Conservation (phyloP, 2,113 vertebrate species). For the Amblyornis subalaris region DNA sequence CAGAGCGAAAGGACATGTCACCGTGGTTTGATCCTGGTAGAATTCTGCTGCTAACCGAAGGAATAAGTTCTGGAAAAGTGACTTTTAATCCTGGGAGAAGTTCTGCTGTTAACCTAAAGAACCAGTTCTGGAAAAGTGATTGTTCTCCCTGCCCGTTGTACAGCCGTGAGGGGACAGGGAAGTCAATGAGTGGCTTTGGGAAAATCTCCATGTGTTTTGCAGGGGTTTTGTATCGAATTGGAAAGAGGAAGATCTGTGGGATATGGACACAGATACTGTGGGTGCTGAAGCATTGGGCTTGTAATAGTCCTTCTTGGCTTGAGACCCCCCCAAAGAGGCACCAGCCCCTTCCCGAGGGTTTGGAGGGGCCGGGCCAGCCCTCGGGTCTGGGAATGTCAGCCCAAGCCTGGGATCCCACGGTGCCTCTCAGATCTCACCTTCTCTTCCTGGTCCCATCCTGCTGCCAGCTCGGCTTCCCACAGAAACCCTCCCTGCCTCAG, state of each 20-base stretch:
- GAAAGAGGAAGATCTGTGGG: neutral
- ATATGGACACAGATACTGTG: neutral
- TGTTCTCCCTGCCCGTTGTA: neutral
- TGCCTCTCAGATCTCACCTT: neutral
- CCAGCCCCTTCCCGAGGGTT: neutral
- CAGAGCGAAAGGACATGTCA: neutral
- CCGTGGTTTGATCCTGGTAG: neutral
- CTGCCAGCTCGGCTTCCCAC: neutral
- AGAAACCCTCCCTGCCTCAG: neutral
- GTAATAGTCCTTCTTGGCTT: accelerated
- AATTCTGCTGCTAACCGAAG: neutral
- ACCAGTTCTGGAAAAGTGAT: neutral
- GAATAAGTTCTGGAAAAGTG: neutral
- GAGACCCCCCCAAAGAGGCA: neutral
- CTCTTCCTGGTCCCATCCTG: neutral
- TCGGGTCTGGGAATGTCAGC: neutral
- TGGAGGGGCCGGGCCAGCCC: accelerated
- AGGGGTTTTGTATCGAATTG: neutral
- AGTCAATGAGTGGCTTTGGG: neutral
- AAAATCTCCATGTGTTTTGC: accelerated
- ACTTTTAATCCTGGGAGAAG: neutral
- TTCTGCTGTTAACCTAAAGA: neutral
- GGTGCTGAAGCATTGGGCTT: neutral
- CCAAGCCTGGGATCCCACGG: neutral
- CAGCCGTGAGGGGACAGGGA: neutral